Base-by-base conservation (phyloP, 2,888 invertebrate species). In the Heliconius aoede region DNA sequence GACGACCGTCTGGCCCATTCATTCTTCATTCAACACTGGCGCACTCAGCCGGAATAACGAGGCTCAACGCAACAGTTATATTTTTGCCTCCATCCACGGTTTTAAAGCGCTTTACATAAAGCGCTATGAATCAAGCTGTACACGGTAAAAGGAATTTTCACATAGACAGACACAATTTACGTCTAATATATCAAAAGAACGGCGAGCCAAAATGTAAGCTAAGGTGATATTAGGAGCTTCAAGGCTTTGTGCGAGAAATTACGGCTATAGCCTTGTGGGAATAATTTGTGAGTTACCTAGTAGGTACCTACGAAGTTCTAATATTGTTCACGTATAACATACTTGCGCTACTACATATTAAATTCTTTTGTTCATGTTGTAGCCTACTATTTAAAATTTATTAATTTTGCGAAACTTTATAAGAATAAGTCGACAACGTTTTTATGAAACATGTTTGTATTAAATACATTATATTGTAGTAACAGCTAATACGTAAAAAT, bases 121-220 rank as follows among this genome's bases (percentile, higher is more conserved):
- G 74, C 77, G 76, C 71, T 76, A 76, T 78, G 76, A 75, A 76
- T 76, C 69, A 74, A 74, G 74, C 69, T 74, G 55, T 73, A 73
- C 28, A 72, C 76, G 55, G 72, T 32, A 65, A 76, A 73, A 61
- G 28, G 30, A 15, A 64, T 73, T 71, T 78, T 77, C 61, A 76
- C 73, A 73, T 74, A 69, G 71, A 51, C 62, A 65, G 55, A 77
- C 61, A 73, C 88, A 88, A 89, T 91, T 90, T 86, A 83, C 86
- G 86, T 89, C 85, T 85, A 87, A 89, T 89, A 85, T 89, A 88
- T 90, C 88, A 90, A 86, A 84, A 84, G 84, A 88, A 89, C 85
- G 85, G 85, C 82, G 82, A 78, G 79, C 30, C 80, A 84, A 86
- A 86, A 85, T 86, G 84, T 85, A 85, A 85, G 83, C 81, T 79